phyloP scores from a whole-genome alignment of 2,888 invertebrate species.

The Steinernema hermaphroditum region DNA sequence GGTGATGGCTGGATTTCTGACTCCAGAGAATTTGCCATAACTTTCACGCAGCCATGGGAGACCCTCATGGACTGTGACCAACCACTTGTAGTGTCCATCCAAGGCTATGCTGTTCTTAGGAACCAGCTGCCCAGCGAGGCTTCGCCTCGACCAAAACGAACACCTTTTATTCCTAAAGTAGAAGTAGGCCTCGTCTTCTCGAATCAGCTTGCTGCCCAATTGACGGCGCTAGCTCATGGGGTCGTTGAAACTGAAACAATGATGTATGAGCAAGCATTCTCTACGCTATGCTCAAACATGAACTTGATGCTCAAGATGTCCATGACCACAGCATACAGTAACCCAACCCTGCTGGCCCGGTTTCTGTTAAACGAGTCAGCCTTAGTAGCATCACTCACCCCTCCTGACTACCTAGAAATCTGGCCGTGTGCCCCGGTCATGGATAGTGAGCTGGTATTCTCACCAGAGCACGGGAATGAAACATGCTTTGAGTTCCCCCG shows the following conservation, averaged over 20 bases:
- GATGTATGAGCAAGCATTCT: background rate
- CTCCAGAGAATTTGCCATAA: background rate
- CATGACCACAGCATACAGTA: background rate
- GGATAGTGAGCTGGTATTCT: background rate
- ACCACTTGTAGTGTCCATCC: background rate
- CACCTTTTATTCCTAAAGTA: background rate
- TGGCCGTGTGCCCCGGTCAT: background rate
- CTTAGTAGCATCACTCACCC: background rate
- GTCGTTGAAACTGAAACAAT: background rate
- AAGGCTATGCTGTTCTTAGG: background rate
- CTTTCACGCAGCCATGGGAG: background rate
- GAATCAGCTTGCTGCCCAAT: background rate
- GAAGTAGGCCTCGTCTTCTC: background rate
- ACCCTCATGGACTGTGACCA: background rate
- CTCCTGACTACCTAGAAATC: background rate
- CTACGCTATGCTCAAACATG: background rate
- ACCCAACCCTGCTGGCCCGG: background rate
- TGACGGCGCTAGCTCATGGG: background rate
- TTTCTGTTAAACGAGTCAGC: background rate
- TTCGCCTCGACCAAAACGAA: background rate
- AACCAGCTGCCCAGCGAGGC: background rate
- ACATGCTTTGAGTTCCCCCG: background rate
- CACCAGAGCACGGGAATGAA: background rate
- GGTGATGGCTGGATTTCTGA: background rate
- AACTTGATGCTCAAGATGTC: background rate